Base-by-base conservation (phyloP, 2,797 vertebrate genomes). In the Neopelma chrysocephalum region DNA sequence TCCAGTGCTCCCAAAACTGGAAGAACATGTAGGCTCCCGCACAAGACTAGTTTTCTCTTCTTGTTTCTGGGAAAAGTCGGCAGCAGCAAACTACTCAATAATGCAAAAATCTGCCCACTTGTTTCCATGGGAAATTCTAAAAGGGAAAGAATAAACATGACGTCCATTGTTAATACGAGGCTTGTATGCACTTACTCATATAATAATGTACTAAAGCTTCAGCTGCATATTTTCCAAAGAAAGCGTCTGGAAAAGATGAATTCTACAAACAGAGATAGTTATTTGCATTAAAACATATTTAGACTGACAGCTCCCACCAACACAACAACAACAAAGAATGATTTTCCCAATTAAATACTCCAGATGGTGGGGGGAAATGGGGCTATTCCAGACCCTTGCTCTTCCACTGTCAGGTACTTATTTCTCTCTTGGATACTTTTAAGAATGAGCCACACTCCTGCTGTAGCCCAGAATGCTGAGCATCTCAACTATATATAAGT, bases 71-170 rank as follows among this genome's bases (percentile, higher is more conserved):
- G 88, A 89, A 96, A 89, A 95, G 51, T 50, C 31, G 0, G 43
- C 87, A 92, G 75, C 66, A 90, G 91, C n/a, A 84, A 86, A 87
- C 83, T 89, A 64, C 48, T 94, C 81, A 95, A 88, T 95, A 92
- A 85, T 51, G 80, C 66, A 96, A 93, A 92, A 94, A 90, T 82
- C 87, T 91, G 87, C 69, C 90, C 89, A 82, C 92, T 86, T 84
- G 94, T 97, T 97, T 96, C 97, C 97, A 97, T 93, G 95, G 96
- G 94, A 95, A 97, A 93, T 92, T 87, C 82, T 80, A 83, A 88
- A 94, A 96, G 70, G 22, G 10, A 93, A 95, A 89, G 50, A 76
- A 82, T 87, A 96, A 97, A 90, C 94, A 90, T 56, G 78, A 92
- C 21, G 15, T 91, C 90, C 73, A 53, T 61, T 88, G 91, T 92